Base-by-base conservation (phyloP, 2,888 invertebrate genomes). In the Schizotus pectinicornis region DNA sequence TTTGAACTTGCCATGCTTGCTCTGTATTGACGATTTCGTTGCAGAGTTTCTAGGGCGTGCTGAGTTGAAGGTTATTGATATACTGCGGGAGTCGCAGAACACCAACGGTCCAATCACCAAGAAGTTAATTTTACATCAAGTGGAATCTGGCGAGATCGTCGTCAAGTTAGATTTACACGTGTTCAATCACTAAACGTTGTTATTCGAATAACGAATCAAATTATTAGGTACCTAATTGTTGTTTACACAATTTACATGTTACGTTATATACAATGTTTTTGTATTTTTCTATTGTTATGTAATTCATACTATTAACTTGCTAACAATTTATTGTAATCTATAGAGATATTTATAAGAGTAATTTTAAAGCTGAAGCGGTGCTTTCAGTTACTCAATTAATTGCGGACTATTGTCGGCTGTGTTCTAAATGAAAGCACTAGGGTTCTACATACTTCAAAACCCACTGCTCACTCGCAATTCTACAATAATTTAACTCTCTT, bases 41-140 rank as follows among this genome's bases (percentile, higher is more conserved):
- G 30, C 52, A 89, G 89, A 88, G 78, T 89, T 88, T 74, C 80
- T 90, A 64, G 90, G 90, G 1, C 80, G 88, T 59, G 88, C 88
- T 0, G 90, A 90, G 77, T 80, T 90, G 12, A 82, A 86, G 64
- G 82, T 90, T 8, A 81, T 82, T 6, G 87, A 88, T 61, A 85
- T 90, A 52, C 78, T 85, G 67, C 76, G 79, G 48, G 86, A 87
- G 69, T 83, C 83, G 65, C 80, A 77, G 72, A 82, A 79, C 73
- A 81, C 76, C 32, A 82, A 81, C 67, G 89, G 88, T 43, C 90
- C 90, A 37, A 83, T 89, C 53, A 82, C 83, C 22, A 88, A 87
- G 70, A 82, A 85, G 63, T 81, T 90, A 42, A 82, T 82, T 60
- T 79, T 90, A 41, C 86, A 85, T 65, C 89, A 90, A 78, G 88